Evolutionary conservation across 2,888 invertebrate genomes (phyloP).

Genomic region (Xylocampa areola): DNA sequence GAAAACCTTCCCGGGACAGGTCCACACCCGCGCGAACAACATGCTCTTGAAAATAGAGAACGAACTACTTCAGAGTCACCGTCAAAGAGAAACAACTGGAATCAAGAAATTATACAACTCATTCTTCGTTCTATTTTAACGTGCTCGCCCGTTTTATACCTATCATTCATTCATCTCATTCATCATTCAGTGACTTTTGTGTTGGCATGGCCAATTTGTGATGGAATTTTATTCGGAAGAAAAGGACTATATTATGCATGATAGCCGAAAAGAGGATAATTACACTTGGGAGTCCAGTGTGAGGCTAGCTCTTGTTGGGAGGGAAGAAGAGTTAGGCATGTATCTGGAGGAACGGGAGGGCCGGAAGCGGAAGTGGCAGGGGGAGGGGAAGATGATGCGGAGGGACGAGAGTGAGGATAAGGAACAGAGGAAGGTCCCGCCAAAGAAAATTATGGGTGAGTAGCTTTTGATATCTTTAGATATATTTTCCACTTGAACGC

Average conservation of each 20-base stretch:
- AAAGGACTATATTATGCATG: conserved; percentile 80
- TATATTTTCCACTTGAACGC: conserved; percentile 3
- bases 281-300: conserved; percentile 83
- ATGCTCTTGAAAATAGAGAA: conserved; percentile 93
- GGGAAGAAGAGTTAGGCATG: conserved; percentile 82
- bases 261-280: conserved; percentile 75
- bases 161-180: conserved; percentile 64
- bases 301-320: conserved; percentile 73
- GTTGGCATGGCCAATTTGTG: conserved; percentile 74
- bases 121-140: conserved; percentile 96
- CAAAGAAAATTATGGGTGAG: conserved; percentile 86
- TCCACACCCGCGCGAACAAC: conserved; percentile 80
- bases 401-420: conserved; percentile 80
- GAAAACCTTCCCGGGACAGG: conserved; percentile 70
- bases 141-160: conserved; percentile 47
- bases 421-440: conserved; percentile 82
- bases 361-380: conserved; percentile 85
- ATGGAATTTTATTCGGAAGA: conserved; percentile 78
- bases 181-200: conserved; percentile 76
- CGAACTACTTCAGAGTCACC: conserved; percentile 94
- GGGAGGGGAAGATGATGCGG: conserved; percentile 77
- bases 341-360: conserved; percentile 82
- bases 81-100: conserved; percentile 95
- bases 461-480: conserved; percentile 24
- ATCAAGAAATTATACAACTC: conserved; percentile 96